These are phyloP conservation scores for Sarcophaga subvicina DNA, from an alignment of 2,888 invertebrate species.

Conservation along the genomic window DNA sequence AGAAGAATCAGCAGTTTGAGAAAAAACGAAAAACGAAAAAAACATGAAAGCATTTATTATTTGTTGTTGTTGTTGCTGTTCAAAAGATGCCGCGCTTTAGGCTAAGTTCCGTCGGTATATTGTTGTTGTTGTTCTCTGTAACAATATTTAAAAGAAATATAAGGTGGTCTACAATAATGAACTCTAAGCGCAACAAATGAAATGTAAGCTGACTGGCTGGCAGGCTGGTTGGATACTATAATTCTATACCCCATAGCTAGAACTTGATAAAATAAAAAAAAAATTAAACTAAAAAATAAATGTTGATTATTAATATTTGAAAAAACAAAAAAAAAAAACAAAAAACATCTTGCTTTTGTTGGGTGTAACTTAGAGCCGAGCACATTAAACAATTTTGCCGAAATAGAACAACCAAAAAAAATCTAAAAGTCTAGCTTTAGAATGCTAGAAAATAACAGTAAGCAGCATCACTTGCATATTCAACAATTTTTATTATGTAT, in stretches of 20 bases:
- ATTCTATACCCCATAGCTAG: neutral
- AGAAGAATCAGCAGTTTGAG: conserved; percentile 57
- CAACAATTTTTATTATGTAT: no score
- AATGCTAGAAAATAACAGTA: neutral
- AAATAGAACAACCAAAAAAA: neutral
- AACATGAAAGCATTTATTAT: conserved; percentile 64
- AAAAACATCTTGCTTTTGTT: neutral
- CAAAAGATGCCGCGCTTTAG: conserved; percentile 62
- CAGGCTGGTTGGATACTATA: neutral
- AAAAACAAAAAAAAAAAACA: no score
- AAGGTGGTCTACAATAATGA: conserved; percentile 63
- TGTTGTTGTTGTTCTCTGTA: neutral
- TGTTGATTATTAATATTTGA: no score
- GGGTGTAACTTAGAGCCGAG: neutral
- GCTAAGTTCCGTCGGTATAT: conserved; percentile 39
- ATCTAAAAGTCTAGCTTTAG: neutral
- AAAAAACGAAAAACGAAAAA: conserved; percentile 30
- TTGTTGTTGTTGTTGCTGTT: conserved; percentile 42
- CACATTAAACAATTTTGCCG: neutral
- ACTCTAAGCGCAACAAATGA: conserved; percentile 64
- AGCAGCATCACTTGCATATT: no score
- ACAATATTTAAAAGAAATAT: conserved; percentile 39
- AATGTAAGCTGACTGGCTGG: neutral
- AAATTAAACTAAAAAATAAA: neutral
- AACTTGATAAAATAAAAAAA: neutral